A percentile compares a stretch with the other conserved stretches of the same genome.
These are phyloP conservation scores for Amphiprion ocellaris DNA, from an alignment of 2,113 vertebrate species.

Conservation along the genomic window DNA sequence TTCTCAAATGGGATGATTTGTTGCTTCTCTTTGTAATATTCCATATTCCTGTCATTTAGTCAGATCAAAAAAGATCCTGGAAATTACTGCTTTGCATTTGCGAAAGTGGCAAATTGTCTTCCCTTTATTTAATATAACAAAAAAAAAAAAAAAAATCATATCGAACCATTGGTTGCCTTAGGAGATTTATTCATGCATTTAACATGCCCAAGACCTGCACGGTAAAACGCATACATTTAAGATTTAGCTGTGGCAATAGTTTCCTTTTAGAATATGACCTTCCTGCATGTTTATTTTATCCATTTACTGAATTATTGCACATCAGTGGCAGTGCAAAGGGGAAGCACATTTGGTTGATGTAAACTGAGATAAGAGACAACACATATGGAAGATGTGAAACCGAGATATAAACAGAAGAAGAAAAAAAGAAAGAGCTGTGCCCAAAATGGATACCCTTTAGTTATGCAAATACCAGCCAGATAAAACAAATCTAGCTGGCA, in stretches of 20 bases:
- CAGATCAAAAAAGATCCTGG: no score
- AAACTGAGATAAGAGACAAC: constrained; percentile 38
- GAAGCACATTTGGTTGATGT: constrained; percentile 31
- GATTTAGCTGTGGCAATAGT: background rate
- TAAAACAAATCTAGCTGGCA: constrained; percentile 45
- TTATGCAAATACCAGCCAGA: constrained; percentile 48
- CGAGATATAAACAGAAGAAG: constrained; percentile 10
- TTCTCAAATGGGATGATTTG: background rate
- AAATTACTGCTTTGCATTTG: no score
- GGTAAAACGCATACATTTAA: background rate
- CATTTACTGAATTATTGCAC: background rate
- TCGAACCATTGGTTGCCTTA: background rate
- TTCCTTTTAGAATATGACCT: background rate
- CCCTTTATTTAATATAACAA: no score
- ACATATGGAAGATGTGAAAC: constrained; percentile 13
- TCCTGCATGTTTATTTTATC: background rate
- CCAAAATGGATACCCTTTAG: constrained; percentile 31
- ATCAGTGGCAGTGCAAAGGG: constrained; percentile 17
- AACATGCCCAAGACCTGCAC: no score
- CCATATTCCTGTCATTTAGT: no score
- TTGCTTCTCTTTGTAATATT: background rate
- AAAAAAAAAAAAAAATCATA: no score
- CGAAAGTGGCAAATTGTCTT: background rate
- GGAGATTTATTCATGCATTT: no score
- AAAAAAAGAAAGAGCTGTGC: constrained; percentile 15